Conservation (phyloP, 1,140 invertebrate species). For the Drosophila mojavensis region DNA sequence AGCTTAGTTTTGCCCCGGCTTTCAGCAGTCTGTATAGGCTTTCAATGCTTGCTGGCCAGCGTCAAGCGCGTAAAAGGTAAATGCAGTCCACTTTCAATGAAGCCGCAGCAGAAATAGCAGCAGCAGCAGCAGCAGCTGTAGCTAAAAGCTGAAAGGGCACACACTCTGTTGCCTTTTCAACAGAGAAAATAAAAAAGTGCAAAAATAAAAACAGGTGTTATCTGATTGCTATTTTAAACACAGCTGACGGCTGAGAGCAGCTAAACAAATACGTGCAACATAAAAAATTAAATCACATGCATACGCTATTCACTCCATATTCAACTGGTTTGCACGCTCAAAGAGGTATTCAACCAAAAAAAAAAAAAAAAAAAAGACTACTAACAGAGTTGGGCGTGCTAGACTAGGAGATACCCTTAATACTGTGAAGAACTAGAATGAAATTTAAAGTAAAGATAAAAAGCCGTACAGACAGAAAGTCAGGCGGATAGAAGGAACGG, state of each 20-base stretch:
- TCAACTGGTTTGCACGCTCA: neutral
- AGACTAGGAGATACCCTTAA: no score
- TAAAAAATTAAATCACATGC: constrained; percentile 51
- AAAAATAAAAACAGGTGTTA: constrained; percentile 59
- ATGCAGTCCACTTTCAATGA: constrained; percentile 66
- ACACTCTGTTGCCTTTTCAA: constrained; percentile 47
- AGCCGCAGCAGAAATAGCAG: constrained; percentile 15
- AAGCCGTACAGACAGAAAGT: no score
- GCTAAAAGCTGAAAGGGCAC: constrained; percentile 18
- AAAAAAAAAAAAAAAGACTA: neutral
- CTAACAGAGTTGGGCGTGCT: no score
- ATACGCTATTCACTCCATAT: constrained; percentile 37
- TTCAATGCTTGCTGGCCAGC: constrained; percentile 7
- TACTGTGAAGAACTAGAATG: no score
- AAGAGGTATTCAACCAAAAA: constrained; percentile 2
- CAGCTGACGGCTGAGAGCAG: constrained; percentile 47
- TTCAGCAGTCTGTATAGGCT: constrained; percentile 18
- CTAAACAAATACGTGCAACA: constrained; percentile 58
- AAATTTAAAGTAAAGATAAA: no score
- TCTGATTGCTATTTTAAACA: constrained; percentile 82
- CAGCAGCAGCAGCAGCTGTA: constrained; percentile 15
- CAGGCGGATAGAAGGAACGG: no score
- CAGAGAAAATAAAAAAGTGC: constrained; percentile 32
- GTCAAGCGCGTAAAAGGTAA: constrained; percentile 45
- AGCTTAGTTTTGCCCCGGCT: constrained; percentile 57